phyloP scores from a whole-genome alignment of 2,888 invertebrate genomes.

The Hypomecis punctinalis region DNA sequence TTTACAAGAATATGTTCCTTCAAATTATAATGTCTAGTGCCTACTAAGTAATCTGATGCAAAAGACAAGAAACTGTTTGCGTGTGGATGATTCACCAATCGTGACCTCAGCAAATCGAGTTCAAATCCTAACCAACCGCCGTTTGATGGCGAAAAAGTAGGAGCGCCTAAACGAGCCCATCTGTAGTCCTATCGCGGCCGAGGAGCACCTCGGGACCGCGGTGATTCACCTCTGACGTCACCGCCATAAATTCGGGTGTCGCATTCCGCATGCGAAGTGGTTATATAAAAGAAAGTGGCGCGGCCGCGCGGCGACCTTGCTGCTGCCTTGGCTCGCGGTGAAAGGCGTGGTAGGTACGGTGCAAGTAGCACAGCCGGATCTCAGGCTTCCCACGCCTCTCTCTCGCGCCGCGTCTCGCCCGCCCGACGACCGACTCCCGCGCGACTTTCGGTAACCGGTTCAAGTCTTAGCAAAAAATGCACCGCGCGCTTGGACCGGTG shows the following conservation, averaged over 20 bases:
- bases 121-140: conserved; percentile 7
- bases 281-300: conserved; percentile 84
- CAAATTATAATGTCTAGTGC: no score
- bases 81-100: conserved; percentile 21
- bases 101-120: conserved; percentile 15
- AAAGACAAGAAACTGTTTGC: neutral
- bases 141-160: conserved; percentile 10
- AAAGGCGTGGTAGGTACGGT: conserved; percentile 68
- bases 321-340: conserved; percentile 64
- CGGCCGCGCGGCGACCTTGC: conserved; percentile 79
- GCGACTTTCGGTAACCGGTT: conserved; percentile 72
- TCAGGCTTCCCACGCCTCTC: conserved; percentile 79
- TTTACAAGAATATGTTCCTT: no score
- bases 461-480: conserved; percentile 64
- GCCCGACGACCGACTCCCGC: conserved; percentile 46
- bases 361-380: conserved; percentile 83
- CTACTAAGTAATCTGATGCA: no score
- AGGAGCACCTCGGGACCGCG: conserved; percentile 39
- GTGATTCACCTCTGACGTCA: conserved; percentile 82
- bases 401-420: conserved; percentile 42
- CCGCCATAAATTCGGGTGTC: conserved; percentile 78
- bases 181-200: conserved; percentile 40
- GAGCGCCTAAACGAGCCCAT: conserved; percentile 31
- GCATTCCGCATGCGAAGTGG: conserved; percentile 70
- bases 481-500: conserved; percentile 57